Percentiles rank a stretch among this genome's conserved stretches.
Conservation (phyloP, 1,140 invertebrate species). For the Drosophila elegans region DNA sequence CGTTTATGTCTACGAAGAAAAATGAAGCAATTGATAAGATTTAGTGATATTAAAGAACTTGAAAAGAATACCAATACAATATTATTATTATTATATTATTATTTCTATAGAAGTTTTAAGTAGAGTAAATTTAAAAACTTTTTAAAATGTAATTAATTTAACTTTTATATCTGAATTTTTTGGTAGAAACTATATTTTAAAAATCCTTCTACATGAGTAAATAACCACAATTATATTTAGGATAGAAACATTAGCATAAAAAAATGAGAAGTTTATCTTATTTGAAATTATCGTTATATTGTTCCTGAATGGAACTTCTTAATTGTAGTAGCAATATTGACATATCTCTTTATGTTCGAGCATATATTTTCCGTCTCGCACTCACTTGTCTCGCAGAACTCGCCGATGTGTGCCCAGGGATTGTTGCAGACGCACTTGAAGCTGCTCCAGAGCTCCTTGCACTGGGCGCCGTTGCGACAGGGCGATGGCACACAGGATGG, state of each 20-base stretch:
- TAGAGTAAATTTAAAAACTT: too few relatives aligned
- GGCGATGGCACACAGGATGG: slow-evolving; percentile 97
- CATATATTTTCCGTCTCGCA: neutral
- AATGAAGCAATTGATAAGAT: neutral
- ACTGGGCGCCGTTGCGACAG: slow-evolving; percentile 95
- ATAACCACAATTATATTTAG: too few relatives aligned
- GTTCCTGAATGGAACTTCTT: neutral
- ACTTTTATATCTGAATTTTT: too few relatives aligned
- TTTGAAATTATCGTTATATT: neutral
- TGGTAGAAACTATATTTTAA: too few relatives aligned
- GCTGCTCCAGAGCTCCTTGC: slow-evolving; percentile 96
- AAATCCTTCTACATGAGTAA: too few relatives aligned
- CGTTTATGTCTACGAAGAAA: slow-evolving; percentile 91
- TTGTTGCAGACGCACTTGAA: slow-evolving; percentile 96
- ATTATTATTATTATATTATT: too few relatives aligned
- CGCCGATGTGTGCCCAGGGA: slow-evolving; percentile 95
- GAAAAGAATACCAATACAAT: too few relatives aligned
- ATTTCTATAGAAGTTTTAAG: too few relatives aligned
- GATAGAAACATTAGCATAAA: too few relatives aligned
- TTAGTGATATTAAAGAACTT: neutral
- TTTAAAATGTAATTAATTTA: too few relatives aligned
- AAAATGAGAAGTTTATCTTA: too few relatives aligned
- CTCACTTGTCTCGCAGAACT: slow-evolving; percentile 95
- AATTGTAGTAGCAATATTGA: too few relatives aligned
- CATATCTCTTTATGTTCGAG: neutral